phyloP scores from a whole-genome alignment of 2,797 vertebrate genomes.

The Gymnothorax reevesii region DNA sequence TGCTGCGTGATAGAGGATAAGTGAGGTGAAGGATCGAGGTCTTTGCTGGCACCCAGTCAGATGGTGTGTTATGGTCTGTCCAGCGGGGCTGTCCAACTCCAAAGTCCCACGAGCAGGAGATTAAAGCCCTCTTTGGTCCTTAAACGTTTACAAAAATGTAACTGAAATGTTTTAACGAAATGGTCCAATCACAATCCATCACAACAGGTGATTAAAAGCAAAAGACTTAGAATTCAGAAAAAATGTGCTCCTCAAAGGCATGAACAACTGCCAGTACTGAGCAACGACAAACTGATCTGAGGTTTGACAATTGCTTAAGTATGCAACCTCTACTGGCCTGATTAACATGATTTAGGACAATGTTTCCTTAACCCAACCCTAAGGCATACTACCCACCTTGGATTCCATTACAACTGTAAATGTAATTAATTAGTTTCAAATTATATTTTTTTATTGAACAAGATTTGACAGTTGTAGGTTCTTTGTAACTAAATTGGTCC shows the following conservation, averaged over 20 bases:
- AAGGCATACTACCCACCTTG: not conserved
- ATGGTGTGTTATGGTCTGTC: not conserved
- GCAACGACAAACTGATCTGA: not conserved
- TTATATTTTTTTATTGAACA: not conserved
- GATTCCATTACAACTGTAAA: not conserved
- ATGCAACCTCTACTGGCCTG: not conserved
- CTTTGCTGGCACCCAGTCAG: not conserved
- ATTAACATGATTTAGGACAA: not conserved
- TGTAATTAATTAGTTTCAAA: not conserved
- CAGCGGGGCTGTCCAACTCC: too few species aligned
- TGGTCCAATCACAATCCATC: too few species aligned
- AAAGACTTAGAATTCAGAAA: not conserved
- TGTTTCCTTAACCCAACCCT: not conserved
- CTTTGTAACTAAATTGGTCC: not conserved
- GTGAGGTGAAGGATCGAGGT: not conserved
- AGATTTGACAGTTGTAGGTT: not conserved
- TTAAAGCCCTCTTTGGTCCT: not conserved
- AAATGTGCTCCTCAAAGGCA: not conserved
- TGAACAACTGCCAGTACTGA: not conserved
- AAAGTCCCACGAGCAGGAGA: too few species aligned
- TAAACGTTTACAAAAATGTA: too few species aligned
- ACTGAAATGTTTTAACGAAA: too few species aligned
- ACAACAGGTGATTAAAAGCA: too few species aligned
- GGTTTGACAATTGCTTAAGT: not conserved
- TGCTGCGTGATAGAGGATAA: conserved; percentile 25